Conservation (phyloP, 30 jellyfish, hydroid and myxozoan genomes). For the Aurelia sp. region DNA sequence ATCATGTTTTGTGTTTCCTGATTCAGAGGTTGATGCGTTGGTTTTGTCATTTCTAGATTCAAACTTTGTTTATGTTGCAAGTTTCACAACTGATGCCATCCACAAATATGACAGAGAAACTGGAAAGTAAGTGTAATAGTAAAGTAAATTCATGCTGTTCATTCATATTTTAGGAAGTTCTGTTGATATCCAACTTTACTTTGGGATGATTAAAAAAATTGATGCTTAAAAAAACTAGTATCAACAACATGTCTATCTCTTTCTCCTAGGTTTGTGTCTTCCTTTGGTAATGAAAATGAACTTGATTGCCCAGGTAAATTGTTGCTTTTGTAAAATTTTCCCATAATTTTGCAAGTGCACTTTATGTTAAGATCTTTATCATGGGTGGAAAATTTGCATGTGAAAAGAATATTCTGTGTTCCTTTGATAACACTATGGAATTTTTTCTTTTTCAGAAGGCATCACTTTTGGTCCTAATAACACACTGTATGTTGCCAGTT, state of each 20-base stretch:
- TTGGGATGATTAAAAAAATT: too few species aligned
- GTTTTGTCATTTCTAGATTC: conserved; percentile 14
- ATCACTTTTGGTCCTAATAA: conserved; percentile 38
- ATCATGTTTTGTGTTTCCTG: not conserved
- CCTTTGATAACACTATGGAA: too few species aligned
- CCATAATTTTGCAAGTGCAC: too few species aligned
- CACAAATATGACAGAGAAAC: conserved; percentile 28
- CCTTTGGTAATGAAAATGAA: conserved; percentile 62
- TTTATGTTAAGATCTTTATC: too few species aligned
- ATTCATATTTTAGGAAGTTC: too few species aligned
- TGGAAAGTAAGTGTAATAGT: not conserved
- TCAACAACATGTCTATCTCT: not conserved
- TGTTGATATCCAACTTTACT: not conserved
- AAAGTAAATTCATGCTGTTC: too few species aligned
- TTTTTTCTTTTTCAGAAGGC: conserved; percentile 28
- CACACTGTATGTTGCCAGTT: conserved; percentile 57
- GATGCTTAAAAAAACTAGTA: not conserved
- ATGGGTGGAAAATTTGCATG: too few species aligned
- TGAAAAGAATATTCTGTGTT: too few species aligned
- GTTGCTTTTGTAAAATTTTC: too few species aligned
- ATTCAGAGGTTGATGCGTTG: not conserved
- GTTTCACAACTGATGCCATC: conserved; percentile 46
- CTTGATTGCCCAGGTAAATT: conserved; percentile 57
- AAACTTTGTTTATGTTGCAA: conserved; percentile 47
- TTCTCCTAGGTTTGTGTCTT: not conserved